These are phyloP conservation scores for Synchiropus splendidus DNA, from an alignment of 2,113 vertebrate genomes.

Conservation along the genomic window DNA sequence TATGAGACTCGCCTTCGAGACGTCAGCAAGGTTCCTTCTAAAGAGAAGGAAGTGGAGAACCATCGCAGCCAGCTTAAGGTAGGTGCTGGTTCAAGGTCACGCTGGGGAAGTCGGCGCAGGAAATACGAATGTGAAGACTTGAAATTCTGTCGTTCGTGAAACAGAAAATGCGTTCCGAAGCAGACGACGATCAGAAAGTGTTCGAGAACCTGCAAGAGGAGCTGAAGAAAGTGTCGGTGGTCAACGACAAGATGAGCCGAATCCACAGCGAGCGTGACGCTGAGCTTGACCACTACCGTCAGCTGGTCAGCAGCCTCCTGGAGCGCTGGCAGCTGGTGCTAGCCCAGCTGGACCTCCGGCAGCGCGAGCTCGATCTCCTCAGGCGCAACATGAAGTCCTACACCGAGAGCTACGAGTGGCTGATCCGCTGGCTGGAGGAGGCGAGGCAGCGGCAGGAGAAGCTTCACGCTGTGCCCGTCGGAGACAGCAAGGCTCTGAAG, in stretches of 20 bases:
- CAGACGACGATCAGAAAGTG: conserved; percentile 69
- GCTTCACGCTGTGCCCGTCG: conserved; percentile 75
- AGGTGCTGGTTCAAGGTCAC: no score
- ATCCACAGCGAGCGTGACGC: conserved; percentile 79
- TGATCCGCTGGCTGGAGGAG: conserved; percentile 77
- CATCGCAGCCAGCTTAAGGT: conserved; percentile 82
- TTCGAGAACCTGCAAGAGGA: conserved; percentile 76
- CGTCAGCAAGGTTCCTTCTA: conserved; percentile 73
- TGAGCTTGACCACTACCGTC: conserved; percentile 83
- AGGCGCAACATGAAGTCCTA: conserved; percentile 80
- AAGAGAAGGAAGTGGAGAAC: conserved; percentile 75
- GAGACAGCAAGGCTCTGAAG: conserved; percentile 59
- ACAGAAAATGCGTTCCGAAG: conserved; percentile 74
- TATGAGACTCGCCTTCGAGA: conserved; percentile 81
- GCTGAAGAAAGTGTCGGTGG: conserved; percentile 65
- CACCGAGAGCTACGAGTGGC: conserved; percentile 69
- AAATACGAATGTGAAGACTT: no score
- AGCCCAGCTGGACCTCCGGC: conserved; percentile 75
- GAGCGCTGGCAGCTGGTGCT: conserved; percentile 86
- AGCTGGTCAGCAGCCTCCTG: conserved; percentile 69
- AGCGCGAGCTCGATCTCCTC: conserved; percentile 80
- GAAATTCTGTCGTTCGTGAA: neutral
- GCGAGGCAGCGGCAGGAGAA: conserved; percentile 77
- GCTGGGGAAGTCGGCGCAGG: no score
- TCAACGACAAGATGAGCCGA: conserved; percentile 76